Conservation (phyloP, 2,888 invertebrate species). For the Torymus tubicola region DNA sequence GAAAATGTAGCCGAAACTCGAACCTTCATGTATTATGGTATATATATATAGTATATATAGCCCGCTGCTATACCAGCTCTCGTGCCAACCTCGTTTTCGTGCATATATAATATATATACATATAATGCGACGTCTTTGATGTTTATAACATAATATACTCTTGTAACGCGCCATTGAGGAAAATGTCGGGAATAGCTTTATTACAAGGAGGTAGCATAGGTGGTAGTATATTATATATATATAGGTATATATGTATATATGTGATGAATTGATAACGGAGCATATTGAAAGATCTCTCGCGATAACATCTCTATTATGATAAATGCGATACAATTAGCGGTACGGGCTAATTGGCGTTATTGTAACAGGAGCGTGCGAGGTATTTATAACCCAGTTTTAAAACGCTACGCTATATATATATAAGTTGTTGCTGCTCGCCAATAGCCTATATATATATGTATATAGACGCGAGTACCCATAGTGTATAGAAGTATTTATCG, state of each 20-base stretch:
- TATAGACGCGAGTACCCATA: not conserved
- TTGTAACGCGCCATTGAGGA: too few relatives aligned
- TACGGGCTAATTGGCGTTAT: constrained; percentile 58
- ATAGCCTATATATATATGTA: too few relatives aligned
- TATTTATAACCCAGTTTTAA: constrained; percentile 47
- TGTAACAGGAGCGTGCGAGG: constrained; percentile 30
- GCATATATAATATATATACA: too few relatives aligned
- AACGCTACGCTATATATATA: constrained; percentile 2
- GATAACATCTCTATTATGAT: constrained; percentile 51
- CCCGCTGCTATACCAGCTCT: too few relatives aligned
- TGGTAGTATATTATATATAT: too few relatives aligned
- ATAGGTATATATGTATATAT: too few relatives aligned
- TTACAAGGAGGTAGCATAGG: too few relatives aligned
- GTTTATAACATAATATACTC: too few relatives aligned
- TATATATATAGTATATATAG: too few relatives aligned
- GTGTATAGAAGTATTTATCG: constrained; percentile 12
- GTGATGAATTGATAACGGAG: constrained; percentile 36
- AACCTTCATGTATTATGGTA: not conserved
- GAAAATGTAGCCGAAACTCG: constrained; percentile 12
- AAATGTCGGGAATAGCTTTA: too few relatives aligned
- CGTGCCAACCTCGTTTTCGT: too few relatives aligned
- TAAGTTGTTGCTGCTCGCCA: not conserved
- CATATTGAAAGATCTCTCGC: not conserved
- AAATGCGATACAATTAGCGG: constrained; percentile 55
- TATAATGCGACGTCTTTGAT: too few relatives aligned